Conservation (phyloP, 2,888 invertebrate genomes). For the Malacosoma neustria region DNA sequence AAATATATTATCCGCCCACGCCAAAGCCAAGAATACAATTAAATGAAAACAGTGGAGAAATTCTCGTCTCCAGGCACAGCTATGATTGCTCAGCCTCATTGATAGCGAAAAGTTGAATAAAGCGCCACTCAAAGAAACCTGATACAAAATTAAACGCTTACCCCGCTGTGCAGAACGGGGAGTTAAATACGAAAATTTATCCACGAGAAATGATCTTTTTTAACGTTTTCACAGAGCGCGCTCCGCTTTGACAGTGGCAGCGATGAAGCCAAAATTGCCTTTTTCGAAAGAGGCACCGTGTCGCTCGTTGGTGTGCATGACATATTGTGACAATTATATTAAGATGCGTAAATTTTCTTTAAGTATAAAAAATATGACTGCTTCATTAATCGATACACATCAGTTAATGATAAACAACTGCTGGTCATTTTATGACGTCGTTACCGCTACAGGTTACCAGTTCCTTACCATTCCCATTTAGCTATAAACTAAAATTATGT, state of each 20-base stretch:
- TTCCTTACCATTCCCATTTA: no score
- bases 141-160: slow-evolving; percentile 9
- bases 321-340: no score
- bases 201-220: slow-evolving; percentile 32
- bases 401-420: no score
- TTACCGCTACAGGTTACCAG: no score
- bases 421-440: no score
- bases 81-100: neutral
- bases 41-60: neutral
- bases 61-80: neutral
- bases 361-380: no score
- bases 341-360: no score
- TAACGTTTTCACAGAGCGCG: slow-evolving; percentile 33
- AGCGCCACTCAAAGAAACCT: neutral
- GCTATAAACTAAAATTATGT: no score
- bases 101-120: neutral
- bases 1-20: neutral
- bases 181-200: slow-evolving; percentile 15
- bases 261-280: slow-evolving; percentile 37
- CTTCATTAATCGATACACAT: no score
- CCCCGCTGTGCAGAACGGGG: slow-evolving; percentile 13
- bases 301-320: no score
- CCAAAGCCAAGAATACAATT: neutral
- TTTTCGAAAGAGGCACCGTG: slow-evolving; percentile 19
- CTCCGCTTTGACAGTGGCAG: slow-evolving; percentile 26